Evolutionary conservation across 2,113 vertebrate genomes (phyloP).

Genomic region (Maylandia zebra): DNA sequence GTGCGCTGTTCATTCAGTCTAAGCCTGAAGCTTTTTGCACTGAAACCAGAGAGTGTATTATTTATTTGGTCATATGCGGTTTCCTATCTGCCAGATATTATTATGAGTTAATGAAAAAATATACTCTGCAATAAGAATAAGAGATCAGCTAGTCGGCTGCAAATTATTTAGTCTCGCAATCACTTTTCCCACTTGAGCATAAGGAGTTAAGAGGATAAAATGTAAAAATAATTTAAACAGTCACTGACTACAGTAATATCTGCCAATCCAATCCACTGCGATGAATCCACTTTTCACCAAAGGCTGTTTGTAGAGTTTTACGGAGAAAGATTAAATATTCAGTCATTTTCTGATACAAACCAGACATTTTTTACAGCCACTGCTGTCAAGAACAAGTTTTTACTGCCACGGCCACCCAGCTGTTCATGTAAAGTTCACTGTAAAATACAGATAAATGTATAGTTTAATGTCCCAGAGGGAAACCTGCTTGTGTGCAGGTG

Average conservation of each 20-base stretch:
- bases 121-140: background rate
- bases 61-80: background rate
- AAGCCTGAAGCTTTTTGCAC: background rate
- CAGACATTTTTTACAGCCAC: background rate
- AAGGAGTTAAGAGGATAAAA: background rate
- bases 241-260: background rate
- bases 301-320: background rate
- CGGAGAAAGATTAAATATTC: background rate
- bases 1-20: background rate
- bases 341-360: background rate
- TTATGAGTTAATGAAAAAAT: background rate
- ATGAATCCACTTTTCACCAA: background rate
- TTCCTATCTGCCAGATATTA: background rate
- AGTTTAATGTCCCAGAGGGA: background rate
- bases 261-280: background rate
- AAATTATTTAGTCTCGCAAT: background rate
- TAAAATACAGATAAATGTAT: background rate
- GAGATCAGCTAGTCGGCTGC: background rate
- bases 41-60: background rate
- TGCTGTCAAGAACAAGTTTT: background rate
- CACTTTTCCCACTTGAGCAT: background rate
- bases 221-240: background rate
- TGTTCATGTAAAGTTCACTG: background rate
- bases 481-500: background rate
- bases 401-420: background rate